Evolutionary conservation across 2,797 vertebrate species (phyloP).

Genomic region (Eospalax fontanierii): DNA sequence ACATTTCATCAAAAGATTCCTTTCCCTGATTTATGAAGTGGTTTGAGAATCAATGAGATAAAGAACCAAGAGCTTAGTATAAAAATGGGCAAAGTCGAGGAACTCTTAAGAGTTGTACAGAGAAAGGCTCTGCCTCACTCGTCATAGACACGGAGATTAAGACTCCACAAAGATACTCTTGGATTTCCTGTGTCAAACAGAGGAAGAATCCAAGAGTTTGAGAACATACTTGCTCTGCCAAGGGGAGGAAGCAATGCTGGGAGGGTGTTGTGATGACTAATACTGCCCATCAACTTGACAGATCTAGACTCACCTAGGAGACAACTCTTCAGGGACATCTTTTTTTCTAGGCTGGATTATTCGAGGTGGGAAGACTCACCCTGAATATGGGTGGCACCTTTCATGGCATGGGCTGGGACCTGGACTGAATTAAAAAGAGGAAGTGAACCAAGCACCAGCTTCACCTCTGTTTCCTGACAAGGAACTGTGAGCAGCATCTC

Average conservation of each 20-base stretch:
- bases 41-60: conserved; percentile 31
- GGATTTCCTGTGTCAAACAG: not conserved
- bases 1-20: conserved; percentile 4
- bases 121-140: not conserved
- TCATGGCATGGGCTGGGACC: no score
- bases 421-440: not conserved
- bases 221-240: not conserved
- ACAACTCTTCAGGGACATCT: no score
- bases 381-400: not conserved
- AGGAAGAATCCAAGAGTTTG: not conserved
- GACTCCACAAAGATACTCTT: not conserved
- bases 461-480: no score
- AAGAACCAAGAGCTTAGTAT: conserved; percentile 11
- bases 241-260: not conserved
- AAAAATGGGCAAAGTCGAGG: not conserved
- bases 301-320: not conserved
- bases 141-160: conserved; percentile 18
- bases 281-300: not conserved
- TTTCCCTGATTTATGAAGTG: conserved; percentile 32
- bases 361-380: not conserved
- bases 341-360: not conserved
- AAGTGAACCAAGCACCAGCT: not conserved
- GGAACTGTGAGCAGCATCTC: no score
- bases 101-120: not conserved
- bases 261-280: not conserved